Base-by-base conservation (phyloP, 2,888 invertebrate species). In the Heterodera filipjevi region DNA sequence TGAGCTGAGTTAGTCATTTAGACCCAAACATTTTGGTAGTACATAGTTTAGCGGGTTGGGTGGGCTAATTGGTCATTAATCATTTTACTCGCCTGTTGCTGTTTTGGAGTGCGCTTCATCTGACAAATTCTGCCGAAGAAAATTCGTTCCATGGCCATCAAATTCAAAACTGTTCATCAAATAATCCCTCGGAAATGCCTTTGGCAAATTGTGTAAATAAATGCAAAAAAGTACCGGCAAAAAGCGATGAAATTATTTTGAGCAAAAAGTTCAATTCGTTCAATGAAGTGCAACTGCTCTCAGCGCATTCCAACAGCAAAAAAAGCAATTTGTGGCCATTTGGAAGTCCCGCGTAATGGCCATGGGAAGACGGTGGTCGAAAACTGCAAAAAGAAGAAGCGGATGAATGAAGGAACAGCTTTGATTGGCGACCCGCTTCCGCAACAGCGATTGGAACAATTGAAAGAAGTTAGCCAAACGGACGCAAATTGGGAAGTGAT, bases 241-340 rank as follows among this genome's bases (percentile, higher is more conserved):
- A 77, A 8, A 79, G 59, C 12, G 66, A n/a, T 19, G 80, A 16
- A 32, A 79, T 49, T 32, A 79, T 39, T 22, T 68, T 71, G 27
- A 79, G 39, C 32, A 79, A 44, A n/a, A 74, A 44, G 27, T 30
- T 32, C 39, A 79, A 39, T 66, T 79, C 80, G 19, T 39, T 66
- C 12, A 79, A 22, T 22, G 80, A 46, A 30, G 49, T n/a, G 46
- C 70, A 74, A 32, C 35, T 22, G 68, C 32, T n/a, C 5, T 79
- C 77, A 6, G 77, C 71, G 30, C 78, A 44, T 22, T 79, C 80
- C 73, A 79, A 66, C 30, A 79, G 30, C 30, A 79, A n/a, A 14
- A 32, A 44, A n/a, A 79, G 46, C 35, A 79, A 39, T 39, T 59
- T 46, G 35, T 59, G 59, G 14, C 44, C 32, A 64, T 35, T 35